Evolutionary conservation across 2,888 invertebrate genomes (phyloP).

Genomic region (Endomychus coccineus): DNA sequence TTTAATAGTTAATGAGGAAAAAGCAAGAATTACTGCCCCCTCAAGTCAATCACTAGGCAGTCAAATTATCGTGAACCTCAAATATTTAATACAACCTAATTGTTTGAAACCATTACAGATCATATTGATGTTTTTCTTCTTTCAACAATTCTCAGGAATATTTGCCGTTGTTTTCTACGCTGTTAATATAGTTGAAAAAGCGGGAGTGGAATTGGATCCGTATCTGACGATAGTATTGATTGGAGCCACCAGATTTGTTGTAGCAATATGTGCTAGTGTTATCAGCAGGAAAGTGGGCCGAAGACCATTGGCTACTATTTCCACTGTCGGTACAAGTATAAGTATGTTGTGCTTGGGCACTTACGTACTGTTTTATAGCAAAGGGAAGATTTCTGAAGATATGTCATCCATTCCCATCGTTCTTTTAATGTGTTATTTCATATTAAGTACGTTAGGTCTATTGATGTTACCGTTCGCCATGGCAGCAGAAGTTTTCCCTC

Average conservation of each 20-base stretch:
- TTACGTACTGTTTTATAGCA: conserved; percentile 41
- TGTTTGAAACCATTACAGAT: conserved; percentile 46
- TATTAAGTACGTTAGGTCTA: conserved; percentile 49
- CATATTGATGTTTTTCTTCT: conserved; percentile 47
- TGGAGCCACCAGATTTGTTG: conserved; percentile 44
- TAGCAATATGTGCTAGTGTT: conserved; percentile 43
- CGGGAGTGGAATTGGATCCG: conserved; percentile 44
- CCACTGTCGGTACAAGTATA: conserved; percentile 50
- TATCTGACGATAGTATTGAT: conserved; percentile 48
- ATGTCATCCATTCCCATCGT: conserved; percentile 41
- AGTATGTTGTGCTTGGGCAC: conserved; percentile 47
- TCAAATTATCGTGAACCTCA: conserved; percentile 29
- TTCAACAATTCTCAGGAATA: conserved; percentile 52
- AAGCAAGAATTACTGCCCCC: conserved; percentile 8
- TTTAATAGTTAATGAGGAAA: conserved; percentile 27
- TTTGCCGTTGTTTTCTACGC: conserved; percentile 53
- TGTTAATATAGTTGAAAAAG: conserved; percentile 45
- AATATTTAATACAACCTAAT: conserved; percentile 37
- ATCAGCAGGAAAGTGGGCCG: conserved; percentile 51
- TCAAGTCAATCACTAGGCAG: conserved; percentile 21
- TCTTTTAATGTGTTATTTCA: conserved; percentile 45
- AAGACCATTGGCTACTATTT: conserved; percentile 50
- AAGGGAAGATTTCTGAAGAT: conserved; percentile 27
- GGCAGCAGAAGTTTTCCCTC: conserved; percentile 50
- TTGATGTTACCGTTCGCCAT: conserved; percentile 52